These are phyloP conservation scores for Aromia moschata DNA, from an alignment of 2,888 invertebrate species.

Conservation along the genomic window DNA sequence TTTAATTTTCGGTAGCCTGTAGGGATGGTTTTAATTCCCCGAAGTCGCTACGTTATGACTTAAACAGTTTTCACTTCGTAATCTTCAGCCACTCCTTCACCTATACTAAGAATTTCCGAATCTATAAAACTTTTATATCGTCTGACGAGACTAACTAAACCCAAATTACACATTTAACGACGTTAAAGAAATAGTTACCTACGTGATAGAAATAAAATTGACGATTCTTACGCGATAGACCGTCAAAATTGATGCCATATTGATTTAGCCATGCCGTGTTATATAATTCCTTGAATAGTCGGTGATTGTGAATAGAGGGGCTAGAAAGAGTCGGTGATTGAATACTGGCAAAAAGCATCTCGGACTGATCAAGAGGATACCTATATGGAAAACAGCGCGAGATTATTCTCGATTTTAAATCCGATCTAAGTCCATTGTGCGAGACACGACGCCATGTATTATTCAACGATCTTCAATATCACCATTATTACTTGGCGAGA, in stretches of 20 bases:
- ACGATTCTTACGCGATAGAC: constrained; percentile 2
- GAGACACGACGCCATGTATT: constrained; percentile 10
- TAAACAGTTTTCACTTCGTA: too few species aligned
- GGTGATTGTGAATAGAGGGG: constrained; percentile 53
- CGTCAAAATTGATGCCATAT: constrained; percentile 36
- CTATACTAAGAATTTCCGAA: too few species aligned
- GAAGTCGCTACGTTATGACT: too few species aligned
- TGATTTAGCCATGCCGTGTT: constrained; percentile 44
- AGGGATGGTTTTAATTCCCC: too few species aligned
- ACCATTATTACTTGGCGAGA: constrained; percentile 14
- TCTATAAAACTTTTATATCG: too few species aligned
- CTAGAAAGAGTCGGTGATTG: constrained; percentile 40
- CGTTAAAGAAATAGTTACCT: not conserved
- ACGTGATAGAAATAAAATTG: constrained; percentile 4
- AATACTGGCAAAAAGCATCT: constrained; percentile 23
- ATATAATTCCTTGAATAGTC: constrained; percentile 49
- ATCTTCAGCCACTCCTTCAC: too few species aligned
- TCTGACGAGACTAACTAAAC: too few species aligned
- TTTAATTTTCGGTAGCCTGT: too few species aligned
- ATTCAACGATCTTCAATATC: constrained; percentile 19
- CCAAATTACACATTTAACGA: not conserved
- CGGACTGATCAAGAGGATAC: constrained; percentile 19
- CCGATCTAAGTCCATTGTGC: constrained; percentile 19
- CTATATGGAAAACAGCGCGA: constrained; percentile 11
- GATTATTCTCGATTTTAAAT: constrained; percentile 25